Conservation (phyloP, 2,113 vertebrate genomes). For the Prunella fulvescens region DNA sequence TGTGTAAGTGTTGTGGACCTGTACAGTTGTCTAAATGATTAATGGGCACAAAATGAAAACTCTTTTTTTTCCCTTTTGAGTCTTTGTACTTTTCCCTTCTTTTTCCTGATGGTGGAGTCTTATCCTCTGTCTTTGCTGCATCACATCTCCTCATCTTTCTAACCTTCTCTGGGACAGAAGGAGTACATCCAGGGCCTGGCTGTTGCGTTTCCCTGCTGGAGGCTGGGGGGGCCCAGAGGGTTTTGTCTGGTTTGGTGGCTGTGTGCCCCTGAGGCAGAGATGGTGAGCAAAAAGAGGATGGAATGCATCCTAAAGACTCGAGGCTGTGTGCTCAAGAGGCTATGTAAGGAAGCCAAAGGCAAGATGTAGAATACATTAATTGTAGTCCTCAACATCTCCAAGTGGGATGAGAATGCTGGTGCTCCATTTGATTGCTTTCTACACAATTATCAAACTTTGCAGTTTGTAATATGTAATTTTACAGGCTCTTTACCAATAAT, state of each 20-base stretch:
- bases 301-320: not conserved
- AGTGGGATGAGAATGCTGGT: not conserved
- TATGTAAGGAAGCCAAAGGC: not conserved
- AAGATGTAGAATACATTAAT: not conserved
- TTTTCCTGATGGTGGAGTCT: slow-evolving; percentile 26
- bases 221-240: not conserved
- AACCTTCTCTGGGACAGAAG: not conserved
- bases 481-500: not conserved
- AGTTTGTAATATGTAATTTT: not conserved
- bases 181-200: rapidly evolving
- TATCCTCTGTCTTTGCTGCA: not conserved
- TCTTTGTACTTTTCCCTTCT: not conserved
- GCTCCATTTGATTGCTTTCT: not conserved
- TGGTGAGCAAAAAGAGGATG: not conserved
- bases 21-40: slow-evolving; percentile 10
- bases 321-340: not conserved
- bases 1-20: not conserved
- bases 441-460: not conserved
- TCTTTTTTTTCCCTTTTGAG: not conserved
- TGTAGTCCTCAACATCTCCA: not conserved
- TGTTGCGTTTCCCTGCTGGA: not conserved
- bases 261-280: not conserved
- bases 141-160: not conserved
- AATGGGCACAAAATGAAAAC: not conserved
- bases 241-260: not conserved